These are phyloP conservation scores for Lonchura striata DNA, from an alignment of 2,113 vertebrate genomes.

Conservation along the genomic window DNA sequence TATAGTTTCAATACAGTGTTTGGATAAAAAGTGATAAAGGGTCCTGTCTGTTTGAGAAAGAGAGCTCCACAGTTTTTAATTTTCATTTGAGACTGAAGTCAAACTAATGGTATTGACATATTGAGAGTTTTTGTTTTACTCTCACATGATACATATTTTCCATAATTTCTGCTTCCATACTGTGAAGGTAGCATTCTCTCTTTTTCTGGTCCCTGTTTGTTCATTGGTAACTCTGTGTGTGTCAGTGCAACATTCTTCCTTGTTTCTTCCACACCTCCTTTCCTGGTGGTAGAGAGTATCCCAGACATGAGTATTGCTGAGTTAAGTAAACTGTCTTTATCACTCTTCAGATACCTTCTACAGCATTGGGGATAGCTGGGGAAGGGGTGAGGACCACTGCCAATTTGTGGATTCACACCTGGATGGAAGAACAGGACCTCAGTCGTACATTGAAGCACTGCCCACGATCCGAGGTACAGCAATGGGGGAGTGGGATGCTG, in stretches of 20 bases:
- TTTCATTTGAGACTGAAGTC: background rate
- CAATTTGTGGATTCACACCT: constrained; percentile 97
- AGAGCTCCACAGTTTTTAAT: background rate
- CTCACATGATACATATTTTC: background rate
- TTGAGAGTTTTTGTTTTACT: background rate
- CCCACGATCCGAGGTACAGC: constrained; percentile 86
- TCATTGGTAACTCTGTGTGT: background rate
- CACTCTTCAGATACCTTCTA: constrained; percentile 87
- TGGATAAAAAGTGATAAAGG: background rate
- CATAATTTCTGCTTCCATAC: background rate
- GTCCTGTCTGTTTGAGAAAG: background rate
- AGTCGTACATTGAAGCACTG: constrained; percentile 79
- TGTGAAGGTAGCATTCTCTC: background rate
- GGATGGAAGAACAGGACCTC: constrained; percentile 92
- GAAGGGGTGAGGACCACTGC: constrained; percentile 95
- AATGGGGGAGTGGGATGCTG: background rate
- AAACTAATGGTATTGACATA: background rate
- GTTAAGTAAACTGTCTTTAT: background rate
- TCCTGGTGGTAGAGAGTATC: background rate
- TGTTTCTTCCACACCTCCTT: background rate
- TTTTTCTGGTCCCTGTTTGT: background rate
- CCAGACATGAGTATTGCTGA: background rate
- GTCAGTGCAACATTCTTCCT: background rate
- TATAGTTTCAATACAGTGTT: background rate
- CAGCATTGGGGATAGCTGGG: constrained; percentile 91